A percentile compares a stretch with the other conserved stretches of the same genome.
Conservation (phyloP, 2,797 vertebrate genomes). For the Epinephelus awoara region DNA sequence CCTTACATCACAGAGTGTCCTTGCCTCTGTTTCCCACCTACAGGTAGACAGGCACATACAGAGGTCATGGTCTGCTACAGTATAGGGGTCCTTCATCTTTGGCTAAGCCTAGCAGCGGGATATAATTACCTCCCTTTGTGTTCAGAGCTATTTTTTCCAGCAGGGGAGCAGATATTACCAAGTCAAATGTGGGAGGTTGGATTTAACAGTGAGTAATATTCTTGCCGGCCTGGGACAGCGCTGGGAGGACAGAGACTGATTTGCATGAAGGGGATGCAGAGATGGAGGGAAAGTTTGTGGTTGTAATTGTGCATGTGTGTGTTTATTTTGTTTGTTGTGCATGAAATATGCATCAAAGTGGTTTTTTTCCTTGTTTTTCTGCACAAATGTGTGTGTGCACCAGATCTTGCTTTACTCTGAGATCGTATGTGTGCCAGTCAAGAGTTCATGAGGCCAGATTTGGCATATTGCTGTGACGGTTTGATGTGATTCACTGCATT, state of each 20-base stretch:
- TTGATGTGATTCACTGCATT: slow-evolving; percentile 48
- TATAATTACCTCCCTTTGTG: slow-evolving; percentile 81
- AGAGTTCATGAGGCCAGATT: slow-evolving; percentile 59
- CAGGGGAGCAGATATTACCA: slow-evolving; percentile 80
- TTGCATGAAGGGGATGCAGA: slow-evolving; percentile 62
- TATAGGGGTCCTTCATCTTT: slow-evolving; percentile 69
- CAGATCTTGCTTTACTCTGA: not conserved
- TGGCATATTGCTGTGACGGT: slow-evolving; percentile 52
- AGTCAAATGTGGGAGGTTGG: slow-evolving; percentile 81
- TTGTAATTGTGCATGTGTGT: not conserved
- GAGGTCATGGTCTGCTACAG: slow-evolving; percentile 72
- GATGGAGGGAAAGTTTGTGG: slow-evolving; percentile 36
- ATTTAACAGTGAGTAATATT: slow-evolving; percentile 77
- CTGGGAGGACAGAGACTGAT: slow-evolving; percentile 61
- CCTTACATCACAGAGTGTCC: slow-evolving; percentile 66
- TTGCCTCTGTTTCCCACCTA: slow-evolving; percentile 73
- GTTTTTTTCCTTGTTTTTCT: slow-evolving; percentile 12
- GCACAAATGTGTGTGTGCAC: not conserved
- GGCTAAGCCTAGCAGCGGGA: slow-evolving; percentile 66
- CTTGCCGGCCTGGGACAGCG: slow-evolving; percentile 55
- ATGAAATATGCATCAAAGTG: not conserved
- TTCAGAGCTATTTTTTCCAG: slow-evolving; percentile 66
- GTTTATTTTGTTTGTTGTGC: not conserved
- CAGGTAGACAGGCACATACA: slow-evolving; percentile 55
- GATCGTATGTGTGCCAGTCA: slow-evolving; percentile 42